phyloP scores from a whole-genome alignment of 2,888 invertebrate genomes.

The Oscheius sp. region DNA sequence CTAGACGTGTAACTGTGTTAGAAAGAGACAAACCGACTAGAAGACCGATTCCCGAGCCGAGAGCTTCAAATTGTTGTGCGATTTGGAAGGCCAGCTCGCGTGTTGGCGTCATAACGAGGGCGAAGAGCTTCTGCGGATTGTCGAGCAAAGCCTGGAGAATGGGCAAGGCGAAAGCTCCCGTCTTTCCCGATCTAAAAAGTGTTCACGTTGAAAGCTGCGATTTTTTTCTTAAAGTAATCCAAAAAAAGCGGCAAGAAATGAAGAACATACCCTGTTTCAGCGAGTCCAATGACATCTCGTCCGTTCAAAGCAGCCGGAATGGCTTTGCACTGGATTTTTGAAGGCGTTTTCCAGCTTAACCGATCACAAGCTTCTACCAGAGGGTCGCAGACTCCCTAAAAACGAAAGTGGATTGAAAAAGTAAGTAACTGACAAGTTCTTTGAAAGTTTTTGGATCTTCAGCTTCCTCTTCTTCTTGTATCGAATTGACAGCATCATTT shows the following conservation, averaged over 20 bases:
- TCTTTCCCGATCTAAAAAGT: constrained; percentile 84
- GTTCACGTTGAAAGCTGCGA: no score
- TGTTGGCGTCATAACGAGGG: constrained; percentile 92
- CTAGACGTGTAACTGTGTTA: background rate
- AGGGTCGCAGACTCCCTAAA: constrained; percentile 87
- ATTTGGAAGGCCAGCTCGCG: constrained; percentile 98
- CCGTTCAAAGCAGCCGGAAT: constrained; percentile 90
- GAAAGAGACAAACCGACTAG: constrained; percentile 80
- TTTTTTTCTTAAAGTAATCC: no score
- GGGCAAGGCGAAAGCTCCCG: constrained; percentile 95
- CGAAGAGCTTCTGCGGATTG: constrained; percentile 92
- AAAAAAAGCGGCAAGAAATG: background rate
- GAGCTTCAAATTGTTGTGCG: constrained; percentile 95
- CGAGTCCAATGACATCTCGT: constrained; percentile 83
- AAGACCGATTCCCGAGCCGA: constrained; percentile 89
- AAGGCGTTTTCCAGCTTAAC: constrained; percentile 92
- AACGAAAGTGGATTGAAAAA: background rate
- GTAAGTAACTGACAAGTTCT: constrained; percentile 44
- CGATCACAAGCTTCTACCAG: constrained; percentile 90
- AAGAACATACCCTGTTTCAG: constrained; percentile 82
- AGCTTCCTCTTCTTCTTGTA: constrained; percentile 42
- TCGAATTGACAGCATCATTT: constrained; percentile 4
- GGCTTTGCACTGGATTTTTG: constrained; percentile 93
- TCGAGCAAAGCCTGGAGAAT: constrained; percentile 90
- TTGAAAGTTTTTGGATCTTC: constrained; percentile 48